A percentile compares a stretch with the other conserved stretches of the same genome.
These are phyloP conservation scores for Linhomoeus sp. DNA, from an alignment of 2,888 invertebrate genomes.

Conservation along the genomic window DNA sequence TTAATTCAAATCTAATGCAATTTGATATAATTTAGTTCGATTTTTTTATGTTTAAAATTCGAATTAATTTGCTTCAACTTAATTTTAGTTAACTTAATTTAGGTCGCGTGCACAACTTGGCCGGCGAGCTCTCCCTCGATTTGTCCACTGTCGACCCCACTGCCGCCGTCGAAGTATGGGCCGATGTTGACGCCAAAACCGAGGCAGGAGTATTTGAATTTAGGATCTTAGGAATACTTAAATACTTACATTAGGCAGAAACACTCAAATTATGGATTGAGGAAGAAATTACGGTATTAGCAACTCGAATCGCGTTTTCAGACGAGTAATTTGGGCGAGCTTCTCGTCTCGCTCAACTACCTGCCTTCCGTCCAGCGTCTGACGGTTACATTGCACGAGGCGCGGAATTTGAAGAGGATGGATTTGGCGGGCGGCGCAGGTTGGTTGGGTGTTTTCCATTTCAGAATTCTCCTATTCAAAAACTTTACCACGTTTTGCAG, in stretches of 20 bases:
- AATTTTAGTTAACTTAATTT: too few species aligned
- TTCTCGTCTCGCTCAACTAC: constrained; percentile 38
- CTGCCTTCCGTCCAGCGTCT: constrained; percentile 38
- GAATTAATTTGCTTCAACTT: too few species aligned
- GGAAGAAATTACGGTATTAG: too few species aligned
- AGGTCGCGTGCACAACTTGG: too few species aligned
- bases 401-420: constrained; percentile 33
- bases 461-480: not conserved
- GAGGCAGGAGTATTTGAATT: not conserved
- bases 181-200: constrained; percentile 4
- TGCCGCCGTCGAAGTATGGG: constrained; percentile 5
- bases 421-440: constrained; percentile 18
- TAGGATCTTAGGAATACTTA: too few species aligned
- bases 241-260: too few species aligned
- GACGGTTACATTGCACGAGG: constrained; percentile 39
- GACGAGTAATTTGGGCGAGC: constrained; percentile 35
- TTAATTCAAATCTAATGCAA: too few species aligned
- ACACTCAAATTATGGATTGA: too few species aligned
- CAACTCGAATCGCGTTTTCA: too few species aligned
- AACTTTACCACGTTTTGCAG: constrained; percentile 22
- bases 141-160: constrained; percentile 5
- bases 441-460: too few species aligned
- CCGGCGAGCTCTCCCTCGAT: constrained; percentile 2
- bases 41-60: too few species aligned
- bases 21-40: too few species aligned